Percentiles rank a stretch among this genome's conserved stretches.
Evolutionary conservation across 1,140 invertebrate genomes (phyloP).

Genomic region (Drosophila simulans): DNA sequence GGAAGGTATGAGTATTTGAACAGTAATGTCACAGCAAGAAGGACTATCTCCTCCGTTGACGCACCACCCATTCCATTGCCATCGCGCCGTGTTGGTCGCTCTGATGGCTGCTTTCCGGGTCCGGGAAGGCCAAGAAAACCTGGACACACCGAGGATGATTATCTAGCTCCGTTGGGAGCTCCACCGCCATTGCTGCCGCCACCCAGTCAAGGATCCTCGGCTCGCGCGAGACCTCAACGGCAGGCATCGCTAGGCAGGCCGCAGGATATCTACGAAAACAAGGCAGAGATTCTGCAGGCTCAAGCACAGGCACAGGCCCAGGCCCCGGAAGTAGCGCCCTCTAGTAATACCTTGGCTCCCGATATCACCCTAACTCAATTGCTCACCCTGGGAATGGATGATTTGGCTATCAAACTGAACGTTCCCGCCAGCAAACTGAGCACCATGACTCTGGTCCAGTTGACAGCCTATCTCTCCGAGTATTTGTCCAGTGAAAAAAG

Average conservation of each 20-base stretch:
- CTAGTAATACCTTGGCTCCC: conserved; percentile 81
- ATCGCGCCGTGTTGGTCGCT: conserved; percentile 86
- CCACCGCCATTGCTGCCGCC: conserved; percentile 73
- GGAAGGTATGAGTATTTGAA: conserved; percentile 75
- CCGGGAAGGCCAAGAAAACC: conserved; percentile 85
- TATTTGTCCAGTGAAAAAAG: conserved; percentile 85
- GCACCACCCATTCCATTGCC: conserved; percentile 88
- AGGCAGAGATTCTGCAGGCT: conserved; percentile 74
- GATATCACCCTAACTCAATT: conserved; percentile 93
- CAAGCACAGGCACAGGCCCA: conserved; percentile 56
- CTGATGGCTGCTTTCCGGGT: conserved; percentile 85
- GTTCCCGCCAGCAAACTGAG: conserved; percentile 91
- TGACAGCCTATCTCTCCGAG: conserved; percentile 91
- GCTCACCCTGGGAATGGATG: conserved; percentile 91
- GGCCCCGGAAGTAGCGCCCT: not conserved
- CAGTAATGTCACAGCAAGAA: conserved; percentile 34
- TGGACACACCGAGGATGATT: conserved; percentile 87
- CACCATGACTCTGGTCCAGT: conserved; percentile 92
- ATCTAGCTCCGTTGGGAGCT: conserved; percentile 86
- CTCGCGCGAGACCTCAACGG: conserved; percentile 59
- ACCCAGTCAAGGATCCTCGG: conserved; percentile 59
- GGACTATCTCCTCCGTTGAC: conserved; percentile 37
- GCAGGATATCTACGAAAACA: conserved; percentile 81
- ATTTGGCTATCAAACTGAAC: conserved; percentile 90
- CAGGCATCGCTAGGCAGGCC: conserved; percentile 62